A percentile compares a stretch with the other conserved stretches of the same genome.
These are phyloP conservation scores for Forbesichthys agassizii DNA, from an alignment of 2,113 vertebrate genomes.

Conservation along the genomic window DNA sequence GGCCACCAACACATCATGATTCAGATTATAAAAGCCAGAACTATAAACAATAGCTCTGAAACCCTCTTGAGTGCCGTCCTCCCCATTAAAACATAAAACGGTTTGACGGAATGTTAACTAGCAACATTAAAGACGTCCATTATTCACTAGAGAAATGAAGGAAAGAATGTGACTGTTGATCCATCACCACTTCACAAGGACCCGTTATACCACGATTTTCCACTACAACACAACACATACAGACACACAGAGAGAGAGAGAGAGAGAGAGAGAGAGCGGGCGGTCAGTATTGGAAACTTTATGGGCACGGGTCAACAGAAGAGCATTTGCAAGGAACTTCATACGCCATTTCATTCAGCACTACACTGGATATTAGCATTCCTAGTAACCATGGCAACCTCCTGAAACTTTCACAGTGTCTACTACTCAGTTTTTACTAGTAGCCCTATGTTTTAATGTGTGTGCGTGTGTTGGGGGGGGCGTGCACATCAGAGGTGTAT, in stretches of 20 bases:
- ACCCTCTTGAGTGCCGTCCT: slow-evolving; percentile 2
- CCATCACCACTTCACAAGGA: slow-evolving; percentile 1
- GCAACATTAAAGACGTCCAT: slow-evolving; percentile 9
- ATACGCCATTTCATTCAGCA: slow-evolving; percentile 74
- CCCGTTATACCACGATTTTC: not conserved
- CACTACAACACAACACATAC: not conserved
- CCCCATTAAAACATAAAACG: too few relatives aligned
- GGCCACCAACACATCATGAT: not conserved
- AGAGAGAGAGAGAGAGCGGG: too few relatives aligned
- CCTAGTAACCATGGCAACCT: slow-evolving; percentile 72
- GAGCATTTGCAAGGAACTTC: slow-evolving; percentile 75
- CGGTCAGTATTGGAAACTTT: too few relatives aligned
- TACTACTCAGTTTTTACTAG: slow-evolving; percentile 36
- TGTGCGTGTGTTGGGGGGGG: not conserved
- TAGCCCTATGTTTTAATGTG: not conserved
- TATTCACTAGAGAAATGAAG: not conserved
- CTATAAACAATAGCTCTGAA: slow-evolving; percentile 22
- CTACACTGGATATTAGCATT: slow-evolving; percentile 81
- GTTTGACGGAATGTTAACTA: too few relatives aligned
- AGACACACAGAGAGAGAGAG: not conserved
- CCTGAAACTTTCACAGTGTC: slow-evolving; percentile 65
- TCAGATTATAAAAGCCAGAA: slow-evolving; percentile 25
- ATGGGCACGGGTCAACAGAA: too few relatives aligned
- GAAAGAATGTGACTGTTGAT: slow-evolving; percentile 9
- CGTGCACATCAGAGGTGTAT: not conserved